Base-by-base conservation (phyloP, 2,113 vertebrate genomes). In the Gavialis gangeticus region DNA sequence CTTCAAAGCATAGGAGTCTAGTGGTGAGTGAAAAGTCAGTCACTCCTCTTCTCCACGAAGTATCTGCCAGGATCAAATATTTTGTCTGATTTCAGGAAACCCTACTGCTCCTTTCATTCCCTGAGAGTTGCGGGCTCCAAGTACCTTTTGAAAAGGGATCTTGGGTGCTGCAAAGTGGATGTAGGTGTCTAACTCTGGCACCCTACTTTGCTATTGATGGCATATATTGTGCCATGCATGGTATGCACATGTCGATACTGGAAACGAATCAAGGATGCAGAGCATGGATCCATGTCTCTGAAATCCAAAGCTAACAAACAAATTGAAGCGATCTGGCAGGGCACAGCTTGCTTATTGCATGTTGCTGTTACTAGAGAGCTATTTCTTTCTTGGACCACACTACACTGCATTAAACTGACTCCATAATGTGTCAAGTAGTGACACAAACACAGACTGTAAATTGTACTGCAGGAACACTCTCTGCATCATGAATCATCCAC, bases 221-320 rank as follows among this genome's bases (percentile, higher is more conserved):
- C 34, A 71, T 67, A 10, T 30, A 18, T 28, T 67, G 28, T 30
- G n/a, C 66, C 66, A 19, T 21, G 67, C 66, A 19, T 21, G 67
- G 67, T 21, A 21, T 71, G 67, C 22, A 34, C 30, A 34, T 71
- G 67, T 71, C 30, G 34, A 34, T 73, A 12, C 16, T 4, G 77
- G 62, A 28, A 34, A 0, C 2, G 4, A 0, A 60, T 30, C 57
- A 37, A 10, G 30, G 63, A 54, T 56, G 80, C 84, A 1, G 4
- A 62, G 59, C 7, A 4, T 10, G 60, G 75, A 21, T 37, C 27
- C 6, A 14, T 28, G 34, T 62, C 4, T 63, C 77, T 75, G 75
- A 67, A 66, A 27, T 67, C 64, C 37, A 15, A 2, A 2, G 2
- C 24, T 55, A 88, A 4, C 6, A 8, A 10, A 58, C 62, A 71